Conservation (phyloP, 2,888 invertebrate genomes). For the Xylocampa areola region DNA sequence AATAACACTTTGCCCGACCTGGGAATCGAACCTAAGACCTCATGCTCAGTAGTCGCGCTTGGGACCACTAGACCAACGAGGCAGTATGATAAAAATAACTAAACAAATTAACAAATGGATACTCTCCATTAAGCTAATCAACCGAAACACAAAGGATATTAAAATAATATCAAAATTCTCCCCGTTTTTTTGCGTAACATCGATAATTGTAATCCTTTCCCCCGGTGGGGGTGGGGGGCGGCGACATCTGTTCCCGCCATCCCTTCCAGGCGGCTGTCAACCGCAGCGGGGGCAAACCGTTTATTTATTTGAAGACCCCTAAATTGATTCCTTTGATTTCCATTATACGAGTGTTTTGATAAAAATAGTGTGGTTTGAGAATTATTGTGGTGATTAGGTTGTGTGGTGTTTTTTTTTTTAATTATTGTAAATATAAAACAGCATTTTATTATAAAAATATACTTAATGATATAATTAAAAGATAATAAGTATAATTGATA, state of each 20-base stretch:
- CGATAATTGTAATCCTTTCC: slow-evolving; percentile 73
- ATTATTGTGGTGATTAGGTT: slow-evolving; percentile 5
- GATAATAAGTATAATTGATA: too few relatives aligned
- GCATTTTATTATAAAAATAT: too few relatives aligned
- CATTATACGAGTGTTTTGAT: slow-evolving; percentile 55
- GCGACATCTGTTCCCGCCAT: slow-evolving; percentile 80
- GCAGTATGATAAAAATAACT: too few relatives aligned
- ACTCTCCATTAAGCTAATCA: slow-evolving; percentile 27
- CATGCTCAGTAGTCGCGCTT: too few relatives aligned
- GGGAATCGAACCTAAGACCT: too few relatives aligned
- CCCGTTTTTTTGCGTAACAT: slow-evolving; percentile 58
- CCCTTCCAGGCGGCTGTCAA: slow-evolving; percentile 83
- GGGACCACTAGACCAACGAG: too few relatives aligned
- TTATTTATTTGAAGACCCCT: slow-evolving; percentile 78
- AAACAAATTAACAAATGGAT: too few relatives aligned
- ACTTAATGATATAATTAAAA: too few relatives aligned
- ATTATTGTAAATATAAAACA: background rate
- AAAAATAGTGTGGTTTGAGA: slow-evolving; percentile 34
- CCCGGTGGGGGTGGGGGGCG: slow-evolving; percentile 49
- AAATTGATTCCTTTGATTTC: slow-evolving; percentile 83
- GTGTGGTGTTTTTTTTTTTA: background rate
- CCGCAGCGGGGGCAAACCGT: slow-evolving; percentile 74
- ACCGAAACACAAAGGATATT: slow-evolving; percentile 48
- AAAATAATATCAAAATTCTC: slow-evolving; percentile 48
- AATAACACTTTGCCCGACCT: too few relatives aligned